Conservation (phyloP, 2,888 invertebrate genomes). For the Oscheius sp. region DNA sequence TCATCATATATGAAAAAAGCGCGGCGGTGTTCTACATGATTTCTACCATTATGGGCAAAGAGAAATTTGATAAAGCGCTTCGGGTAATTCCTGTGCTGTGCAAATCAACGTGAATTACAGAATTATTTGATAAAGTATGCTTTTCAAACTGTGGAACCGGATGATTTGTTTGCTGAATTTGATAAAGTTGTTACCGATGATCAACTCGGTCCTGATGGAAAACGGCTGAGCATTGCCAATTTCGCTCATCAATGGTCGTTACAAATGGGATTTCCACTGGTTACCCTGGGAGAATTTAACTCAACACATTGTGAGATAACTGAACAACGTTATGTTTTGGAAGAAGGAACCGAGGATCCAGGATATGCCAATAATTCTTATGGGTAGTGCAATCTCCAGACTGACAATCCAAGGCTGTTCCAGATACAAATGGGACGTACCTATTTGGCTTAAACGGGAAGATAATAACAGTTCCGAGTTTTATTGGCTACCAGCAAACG, state of each 20-base stretch:
- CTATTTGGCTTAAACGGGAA: slow-evolving; percentile 70
- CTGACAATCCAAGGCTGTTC: not conserved
- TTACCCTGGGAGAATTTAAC: not conserved
- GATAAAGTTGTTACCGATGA: not conserved
- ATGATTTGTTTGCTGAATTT: not conserved
- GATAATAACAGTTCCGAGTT: slow-evolving; percentile 61
- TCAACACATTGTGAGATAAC: not conserved
- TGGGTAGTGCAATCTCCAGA: not conserved
- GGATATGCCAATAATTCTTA: not conserved
- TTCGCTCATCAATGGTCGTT: not conserved
- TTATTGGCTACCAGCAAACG: slow-evolving; percentile 41
- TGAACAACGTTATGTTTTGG: not conserved
- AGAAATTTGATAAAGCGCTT: not conserved
- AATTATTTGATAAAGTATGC: not conserved
- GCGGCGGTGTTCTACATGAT: not conserved
- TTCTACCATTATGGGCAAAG: not conserved
- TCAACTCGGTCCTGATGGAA: not conserved
- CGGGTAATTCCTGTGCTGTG: not conserved
- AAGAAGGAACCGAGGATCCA: not conserved
- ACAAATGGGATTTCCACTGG: slow-evolving; percentile 3
- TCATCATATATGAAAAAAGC: not conserved
- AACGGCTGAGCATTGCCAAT: not conserved
- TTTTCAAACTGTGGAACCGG: not conserved
- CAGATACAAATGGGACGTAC: slow-evolving; percentile 70
- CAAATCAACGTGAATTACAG: not conserved